Percentiles rank a stretch among this genome's conserved stretches.
Conservation (phyloP, 2,113 vertebrate genomes). For the Albula goreensis region DNA sequence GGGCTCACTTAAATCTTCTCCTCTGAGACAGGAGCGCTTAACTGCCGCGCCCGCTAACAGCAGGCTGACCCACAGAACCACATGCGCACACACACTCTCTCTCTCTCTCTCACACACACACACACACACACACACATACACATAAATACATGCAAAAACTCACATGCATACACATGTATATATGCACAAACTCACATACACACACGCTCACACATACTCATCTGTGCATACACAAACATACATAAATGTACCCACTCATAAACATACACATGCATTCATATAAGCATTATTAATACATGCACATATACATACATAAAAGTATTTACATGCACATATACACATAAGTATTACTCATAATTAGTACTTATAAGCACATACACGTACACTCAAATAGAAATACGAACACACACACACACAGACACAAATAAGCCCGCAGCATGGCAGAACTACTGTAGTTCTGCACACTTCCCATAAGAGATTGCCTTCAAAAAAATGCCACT, state of each 20-base stretch:
- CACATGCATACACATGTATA: background rate
- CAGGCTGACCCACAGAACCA: constrained; percentile 5
- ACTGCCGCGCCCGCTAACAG: background rate
- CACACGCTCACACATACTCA: constrained; percentile 21
- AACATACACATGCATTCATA: background rate
- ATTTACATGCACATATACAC: constrained; percentile 8
- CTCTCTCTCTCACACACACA: background rate
- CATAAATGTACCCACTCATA: background rate
- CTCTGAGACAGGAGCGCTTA: background rate
- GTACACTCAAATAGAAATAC: background rate
- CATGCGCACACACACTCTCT: background rate
- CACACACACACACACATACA: background rate
- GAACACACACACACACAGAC: constrained; percentile 13
- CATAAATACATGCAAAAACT: background rate
- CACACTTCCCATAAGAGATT: background rate
- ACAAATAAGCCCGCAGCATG: background rate
- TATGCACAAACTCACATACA: constrained; percentile 10
- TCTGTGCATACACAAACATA: constrained; percentile 10
- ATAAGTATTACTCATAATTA: background rate
- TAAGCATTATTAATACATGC: background rate
- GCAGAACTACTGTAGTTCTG: constrained; percentile 8
- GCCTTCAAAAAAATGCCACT: background rate
- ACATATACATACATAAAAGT: background rate
- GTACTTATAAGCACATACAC: background rate
- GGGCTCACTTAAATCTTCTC: background rate